Conservation (phyloP, 2,113 vertebrate species). For the Syngnathoides biaculeatus region DNA sequence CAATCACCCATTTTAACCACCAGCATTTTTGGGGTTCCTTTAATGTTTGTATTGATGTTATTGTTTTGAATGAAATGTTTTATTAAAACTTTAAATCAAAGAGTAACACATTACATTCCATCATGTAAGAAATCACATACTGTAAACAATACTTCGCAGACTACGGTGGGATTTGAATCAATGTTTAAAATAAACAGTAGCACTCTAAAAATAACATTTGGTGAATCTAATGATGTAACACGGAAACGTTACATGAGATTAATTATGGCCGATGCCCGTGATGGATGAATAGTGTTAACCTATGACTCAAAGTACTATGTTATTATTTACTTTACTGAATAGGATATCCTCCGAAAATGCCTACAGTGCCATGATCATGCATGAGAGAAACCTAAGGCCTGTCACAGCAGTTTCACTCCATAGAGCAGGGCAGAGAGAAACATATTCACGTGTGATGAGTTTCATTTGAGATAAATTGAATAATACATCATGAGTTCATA, state of each 20-base stretch:
- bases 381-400: slow-evolving; percentile 43
- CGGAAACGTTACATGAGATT: slow-evolving; percentile 5
- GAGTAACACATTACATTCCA: background rate
- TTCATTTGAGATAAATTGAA: background rate
- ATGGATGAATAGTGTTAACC: slow-evolving; percentile 4
- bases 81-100: background rate
- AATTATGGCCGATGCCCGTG: slow-evolving; percentile 10
- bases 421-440: slow-evolving; percentile 1
- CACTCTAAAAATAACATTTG: background rate
- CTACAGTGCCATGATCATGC: slow-evolving; percentile 22
- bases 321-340: slow-evolving; percentile 19
- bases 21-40: background rate
- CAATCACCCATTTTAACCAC: background rate
- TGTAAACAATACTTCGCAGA: background rate
- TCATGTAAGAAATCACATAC: background rate
- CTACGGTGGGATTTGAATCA: background rate
- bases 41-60: background rate
- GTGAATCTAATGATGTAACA: background rate
- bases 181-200: background rate
- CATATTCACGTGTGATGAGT: slow-evolving; percentile 3
- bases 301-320: background rate
- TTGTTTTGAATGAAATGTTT: background rate
- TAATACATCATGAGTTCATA: background rate
- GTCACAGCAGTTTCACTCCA: slow-evolving; percentile 61
- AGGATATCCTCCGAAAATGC: slow-evolving; percentile 26